phyloP scores from a whole-genome alignment of 2,113 vertebrate species.

The Macroglossus sobrinus region DNA sequence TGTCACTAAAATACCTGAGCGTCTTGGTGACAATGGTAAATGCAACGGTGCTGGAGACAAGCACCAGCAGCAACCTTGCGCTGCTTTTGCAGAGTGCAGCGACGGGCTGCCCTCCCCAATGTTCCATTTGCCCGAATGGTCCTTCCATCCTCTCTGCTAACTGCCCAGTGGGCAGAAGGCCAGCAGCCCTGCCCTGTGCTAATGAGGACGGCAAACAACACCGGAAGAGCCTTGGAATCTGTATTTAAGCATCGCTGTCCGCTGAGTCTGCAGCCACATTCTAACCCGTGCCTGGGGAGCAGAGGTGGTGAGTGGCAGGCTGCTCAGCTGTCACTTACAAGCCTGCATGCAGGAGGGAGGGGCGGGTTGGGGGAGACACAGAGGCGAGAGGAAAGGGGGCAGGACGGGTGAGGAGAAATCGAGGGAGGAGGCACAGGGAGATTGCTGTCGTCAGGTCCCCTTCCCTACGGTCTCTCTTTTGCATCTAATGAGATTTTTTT shows the following conservation, averaged over 20 bases:
- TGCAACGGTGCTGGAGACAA: background rate
- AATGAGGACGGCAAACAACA: background rate
- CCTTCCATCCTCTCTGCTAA: background rate
- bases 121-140: background rate
- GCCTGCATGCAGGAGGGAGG: too few species aligned
- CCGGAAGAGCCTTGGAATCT: background rate
- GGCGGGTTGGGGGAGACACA: background rate
- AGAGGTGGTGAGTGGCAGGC: background rate
- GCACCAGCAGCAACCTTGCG: background rate
- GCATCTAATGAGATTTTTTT: background rate
- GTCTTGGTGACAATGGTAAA: background rate
- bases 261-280: background rate
- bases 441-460: background rate
- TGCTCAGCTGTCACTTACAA: background rate
- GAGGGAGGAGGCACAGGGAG: accelerated
- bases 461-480: background rate
- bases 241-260: background rate
- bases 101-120: background rate
- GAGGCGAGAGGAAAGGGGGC: accelerated
- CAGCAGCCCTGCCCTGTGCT: background rate
- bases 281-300: background rate
- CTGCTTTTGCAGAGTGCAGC: background rate
- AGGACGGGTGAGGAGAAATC: background rate
- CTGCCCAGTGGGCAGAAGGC: background rate
- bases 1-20: background rate